Evolutionary conservation across 2,113 vertebrate species (phyloP).

Genomic region (Mesembrinibis cayennensis): DNA sequence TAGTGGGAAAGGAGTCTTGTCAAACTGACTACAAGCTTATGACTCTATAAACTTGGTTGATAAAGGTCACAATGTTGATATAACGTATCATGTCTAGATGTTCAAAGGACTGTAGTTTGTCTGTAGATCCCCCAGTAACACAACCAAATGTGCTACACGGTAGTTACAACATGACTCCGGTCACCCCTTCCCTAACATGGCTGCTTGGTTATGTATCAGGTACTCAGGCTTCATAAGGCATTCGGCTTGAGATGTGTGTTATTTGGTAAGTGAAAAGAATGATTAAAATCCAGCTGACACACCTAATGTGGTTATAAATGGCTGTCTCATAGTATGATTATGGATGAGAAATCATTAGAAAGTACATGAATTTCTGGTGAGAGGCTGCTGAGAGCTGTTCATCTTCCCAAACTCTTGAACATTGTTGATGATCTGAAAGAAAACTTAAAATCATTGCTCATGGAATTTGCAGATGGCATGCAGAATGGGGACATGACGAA

Average conservation of each 20-base stretch:
- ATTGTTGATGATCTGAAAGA: background rate
- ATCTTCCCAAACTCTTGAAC: background rate
- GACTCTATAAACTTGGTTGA: background rate
- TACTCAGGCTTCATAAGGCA: background rate
- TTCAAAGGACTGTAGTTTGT: background rate
- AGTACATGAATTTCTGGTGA: background rate
- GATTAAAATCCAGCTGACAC: background rate
- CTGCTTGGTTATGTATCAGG: background rate
- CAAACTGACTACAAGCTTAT: background rate
- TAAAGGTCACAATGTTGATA: background rate
- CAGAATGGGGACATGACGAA: background rate
- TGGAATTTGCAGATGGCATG: background rate
- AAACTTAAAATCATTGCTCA: background rate
- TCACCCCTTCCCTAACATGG: fast-evolving
- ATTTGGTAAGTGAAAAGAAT: background rate
- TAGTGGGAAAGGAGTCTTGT: background rate
- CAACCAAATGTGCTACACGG: fast-evolving
- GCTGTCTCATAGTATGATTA: background rate
- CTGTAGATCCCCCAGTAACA: background rate
- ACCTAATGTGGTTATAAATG: background rate
- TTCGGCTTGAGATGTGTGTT: background rate
- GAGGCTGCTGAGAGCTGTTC: background rate
- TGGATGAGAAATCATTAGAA: background rate
- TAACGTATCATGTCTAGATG: background rate
- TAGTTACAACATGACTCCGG: background rate